Conservation (phyloP, 2,888 invertebrate species). For the Agrochola lota region DNA sequence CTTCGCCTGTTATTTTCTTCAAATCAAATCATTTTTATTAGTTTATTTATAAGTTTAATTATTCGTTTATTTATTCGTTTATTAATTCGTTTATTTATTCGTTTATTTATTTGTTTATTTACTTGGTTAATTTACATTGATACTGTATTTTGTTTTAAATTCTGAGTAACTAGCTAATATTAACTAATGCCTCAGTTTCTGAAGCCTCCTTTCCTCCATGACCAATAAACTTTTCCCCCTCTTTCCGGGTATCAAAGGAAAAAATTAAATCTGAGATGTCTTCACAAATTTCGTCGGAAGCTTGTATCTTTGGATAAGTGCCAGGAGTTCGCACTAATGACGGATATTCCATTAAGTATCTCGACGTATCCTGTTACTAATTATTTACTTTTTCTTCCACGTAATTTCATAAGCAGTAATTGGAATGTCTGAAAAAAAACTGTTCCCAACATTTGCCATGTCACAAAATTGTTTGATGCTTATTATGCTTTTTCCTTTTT, state of each 20-base stretch:
- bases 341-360: constrained; percentile 21
- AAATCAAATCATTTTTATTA: too few species aligned
- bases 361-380: constrained; percentile 4
- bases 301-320: constrained; percentile 44
- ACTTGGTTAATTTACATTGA: too few species aligned
- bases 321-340: constrained; percentile 45
- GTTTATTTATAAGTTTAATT: too few species aligned
- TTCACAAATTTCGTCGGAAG: constrained; percentile 26
- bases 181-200: background rate
- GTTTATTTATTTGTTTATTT: too few species aligned
- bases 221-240: constrained; percentile 34
- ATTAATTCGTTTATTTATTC: too few species aligned
- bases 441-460: background rate
- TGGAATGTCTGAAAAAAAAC: background rate
- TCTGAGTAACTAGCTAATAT: background rate
- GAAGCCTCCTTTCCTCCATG: background rate
- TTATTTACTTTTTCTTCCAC: constrained; percentile 3
- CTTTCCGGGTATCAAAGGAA: constrained; percentile 35
- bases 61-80: too few species aligned
- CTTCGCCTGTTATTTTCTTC: too few species aligned
- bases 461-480: too few species aligned
- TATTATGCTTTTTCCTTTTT: too few species aligned
- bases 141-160: background rate
- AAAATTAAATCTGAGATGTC: constrained; percentile 33
- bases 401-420: background rate